phyloP scores from a whole-genome alignment of 2,113 vertebrate genomes.

The Otolemur garnettii region DNA sequence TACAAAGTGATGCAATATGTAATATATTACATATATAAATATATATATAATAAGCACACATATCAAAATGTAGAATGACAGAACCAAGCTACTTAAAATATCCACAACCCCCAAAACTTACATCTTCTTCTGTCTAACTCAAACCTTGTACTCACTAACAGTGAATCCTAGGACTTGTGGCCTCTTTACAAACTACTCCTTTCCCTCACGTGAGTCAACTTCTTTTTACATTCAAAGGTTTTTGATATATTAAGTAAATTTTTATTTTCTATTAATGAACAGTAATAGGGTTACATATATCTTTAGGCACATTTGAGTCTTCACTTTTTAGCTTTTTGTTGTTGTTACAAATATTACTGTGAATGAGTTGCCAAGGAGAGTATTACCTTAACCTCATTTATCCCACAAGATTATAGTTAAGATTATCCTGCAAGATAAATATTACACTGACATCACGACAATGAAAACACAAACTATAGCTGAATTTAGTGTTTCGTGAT shows the following conservation, averaged over 20 bases:
- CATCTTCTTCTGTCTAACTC: not conserved
- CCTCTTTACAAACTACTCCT: not conserved
- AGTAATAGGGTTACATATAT: not conserved
- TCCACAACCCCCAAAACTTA: too few relatives aligned
- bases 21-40: too few relatives aligned
- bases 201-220: not conserved
- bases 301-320: conserved; percentile 36
- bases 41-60: not conserved
- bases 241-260: not conserved
- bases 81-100: too few relatives aligned
- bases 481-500: conserved; percentile 56
- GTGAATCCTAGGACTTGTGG: not conserved
- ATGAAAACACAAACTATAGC: conserved; percentile 22
- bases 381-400: not conserved
- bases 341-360: not conserved
- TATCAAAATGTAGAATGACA: not conserved
- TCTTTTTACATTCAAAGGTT: conserved; percentile 37
- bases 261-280: conserved; percentile 29
- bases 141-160: not conserved
- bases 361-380: not conserved
- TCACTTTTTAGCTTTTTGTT: not conserved
- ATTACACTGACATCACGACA: not conserved
- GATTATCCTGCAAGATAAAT: not conserved
- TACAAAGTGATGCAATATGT: not conserved
- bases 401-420: not conserved